Base-by-base conservation (phyloP, 2,113 vertebrate genomes). In the Gobius niger region DNA sequence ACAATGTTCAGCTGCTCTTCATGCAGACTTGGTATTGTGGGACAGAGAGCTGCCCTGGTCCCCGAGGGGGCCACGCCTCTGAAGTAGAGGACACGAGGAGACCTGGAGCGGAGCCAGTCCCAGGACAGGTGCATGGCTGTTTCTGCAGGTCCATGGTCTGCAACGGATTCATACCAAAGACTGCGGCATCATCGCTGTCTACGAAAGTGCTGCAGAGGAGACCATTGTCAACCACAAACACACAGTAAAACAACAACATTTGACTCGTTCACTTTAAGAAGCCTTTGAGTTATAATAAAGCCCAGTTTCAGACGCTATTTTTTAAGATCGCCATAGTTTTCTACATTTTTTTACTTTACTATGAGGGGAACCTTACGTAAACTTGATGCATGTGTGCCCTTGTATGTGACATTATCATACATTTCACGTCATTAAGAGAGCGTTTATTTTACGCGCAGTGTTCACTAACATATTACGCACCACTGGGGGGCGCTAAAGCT, bases 31-130 rank as follows among this genome's bases (percentile, higher is more conserved):
- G 24, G 34, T 42, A 7, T 41, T 40, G 18, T 15, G 54, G 65
- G 63, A 70, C 18, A 57, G 49, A 40, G 54, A 67, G 57, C 42
- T 63, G 78, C 77, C 54, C 13, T 86, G 79, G 73, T 77, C 81
- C 82, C 77, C 47, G 49, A 1, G 16, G 70, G 52, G 24, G 60
- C 80, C 78, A 83, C 85, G 76, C 85, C 88, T 82, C 63, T 74
- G 73, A 60, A 74, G 24, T 12, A 42, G 49, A 42, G 59, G 75
- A 72, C 82, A 82, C 73, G 85, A 77, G 84, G 76, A 5, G 51
- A 60, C 60, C 72, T 7, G 50, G 78, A 62, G 56, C 56, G 2
- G 34, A 41, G 56, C 24, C 56, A 8, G 34, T 14, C 56, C 56
- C 56, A 34, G 56, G 34, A 24, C 50, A 54, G 9, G 41, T 60